Evolutionary conservation across 2,888 invertebrate genomes (phyloP), one percentile per base, ranked within the genome.

Genomic region (Teinopalpus imperialis): DNA sequence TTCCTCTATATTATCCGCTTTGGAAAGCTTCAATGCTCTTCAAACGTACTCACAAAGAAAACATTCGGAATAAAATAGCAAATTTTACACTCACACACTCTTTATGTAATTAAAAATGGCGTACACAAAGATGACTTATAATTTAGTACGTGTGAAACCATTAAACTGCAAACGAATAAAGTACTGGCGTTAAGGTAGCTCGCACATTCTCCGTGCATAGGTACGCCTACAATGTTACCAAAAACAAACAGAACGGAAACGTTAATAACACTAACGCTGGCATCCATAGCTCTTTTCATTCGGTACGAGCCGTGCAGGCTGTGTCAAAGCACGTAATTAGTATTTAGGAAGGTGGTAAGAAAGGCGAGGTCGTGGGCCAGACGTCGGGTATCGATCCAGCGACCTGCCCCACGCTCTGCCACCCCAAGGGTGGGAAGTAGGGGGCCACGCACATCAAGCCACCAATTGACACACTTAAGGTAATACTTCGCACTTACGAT

Each of bases 351-450:
- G 87, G 87, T 87, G 86, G 87, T 86, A 88, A 87, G 87, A 86
- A 87, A 85, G 81, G 85, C 75, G 86, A 86, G 87, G 86, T 86
- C 85, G 86, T 79, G 82, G 85, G 86, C 90, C 90, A 91, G 91
- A 91, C 91, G 91, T 89, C 89, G 90, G 86, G 89, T 91, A 91
- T 91, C 91, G 91, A 91, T 91, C 90, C 89, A 78, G 62, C 90
- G 90, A 90, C 91, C 90, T 85, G 77, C 86, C 87, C 81, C 86
- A 82, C 85, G 74, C 74, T 70, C 63, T 61, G 63, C 74, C 74
- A 63, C 74, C 74, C 74, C 66, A 69, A 69, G 55, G 66, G 64
- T 57, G 71, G 74, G 63, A 64, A 59, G 69, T 62, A 48, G 74
- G 77, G 78, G 68, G 75, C 74, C 78, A 87, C 87, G 86, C 88